A percentile compares a stretch with the other conserved stretches of the same genome.
Evolutionary conservation across 2,113 vertebrate species (phyloP).

Genomic region (Trogon surrucura): DNA sequence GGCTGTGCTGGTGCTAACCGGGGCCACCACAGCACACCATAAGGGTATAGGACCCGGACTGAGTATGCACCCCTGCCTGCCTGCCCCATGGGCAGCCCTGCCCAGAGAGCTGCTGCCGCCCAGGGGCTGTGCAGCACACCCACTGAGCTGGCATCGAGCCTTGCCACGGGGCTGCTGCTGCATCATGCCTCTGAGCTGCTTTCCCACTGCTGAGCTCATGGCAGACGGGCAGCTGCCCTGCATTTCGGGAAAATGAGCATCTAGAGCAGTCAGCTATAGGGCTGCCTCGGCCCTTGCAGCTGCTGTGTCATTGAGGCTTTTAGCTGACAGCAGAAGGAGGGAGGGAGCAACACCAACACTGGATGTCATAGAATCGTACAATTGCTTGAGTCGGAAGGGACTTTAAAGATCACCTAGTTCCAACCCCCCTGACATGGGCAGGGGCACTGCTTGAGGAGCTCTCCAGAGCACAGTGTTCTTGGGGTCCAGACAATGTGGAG

Average conservation of each 20-base stretch:
- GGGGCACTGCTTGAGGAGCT: not conserved
- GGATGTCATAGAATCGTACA: too few species aligned
- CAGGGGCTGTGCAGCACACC: not conserved
- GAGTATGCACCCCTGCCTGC: not conserved
- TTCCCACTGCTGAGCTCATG: not conserved
- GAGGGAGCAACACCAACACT: not conserved
- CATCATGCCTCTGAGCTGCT: not conserved
- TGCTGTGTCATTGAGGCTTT: not conserved
- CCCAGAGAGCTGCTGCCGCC: not conserved
- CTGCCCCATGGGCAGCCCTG: not conserved
- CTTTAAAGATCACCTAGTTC: too few species aligned
- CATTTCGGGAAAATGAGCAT: not conserved
- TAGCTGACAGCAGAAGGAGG: not conserved
- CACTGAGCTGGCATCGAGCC: not conserved
- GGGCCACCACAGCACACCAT: not conserved
- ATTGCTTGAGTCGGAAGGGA: too few species aligned
- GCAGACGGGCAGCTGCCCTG: not conserved
- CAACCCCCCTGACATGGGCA: too few species aligned
- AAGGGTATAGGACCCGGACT: fast-evolving
- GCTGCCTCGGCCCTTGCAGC: not conserved
- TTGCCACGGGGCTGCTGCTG: not conserved
- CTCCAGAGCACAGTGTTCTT: fast-evolving
- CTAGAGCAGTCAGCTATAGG: not conserved
- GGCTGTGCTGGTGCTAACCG: not conserved
- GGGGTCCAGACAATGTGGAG: not conserved